phyloP scores from a whole-genome alignment of 1,140 invertebrate genomes.

The Stegodyphus dumicola region DNA sequence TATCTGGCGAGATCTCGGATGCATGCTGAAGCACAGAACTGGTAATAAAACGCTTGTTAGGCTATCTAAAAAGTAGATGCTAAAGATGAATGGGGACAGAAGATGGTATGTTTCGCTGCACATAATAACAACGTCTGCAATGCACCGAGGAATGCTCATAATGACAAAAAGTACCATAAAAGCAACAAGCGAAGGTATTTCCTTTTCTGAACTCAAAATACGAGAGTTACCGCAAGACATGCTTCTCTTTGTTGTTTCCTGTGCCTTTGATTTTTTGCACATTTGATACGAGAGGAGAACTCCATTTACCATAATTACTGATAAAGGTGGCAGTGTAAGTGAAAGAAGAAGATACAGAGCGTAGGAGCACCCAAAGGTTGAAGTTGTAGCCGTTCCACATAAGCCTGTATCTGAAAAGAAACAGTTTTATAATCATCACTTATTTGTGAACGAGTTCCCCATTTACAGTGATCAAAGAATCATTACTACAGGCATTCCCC shows the following conservation, averaged over 20 bases:
- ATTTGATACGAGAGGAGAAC: background rate
- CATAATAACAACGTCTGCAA: background rate
- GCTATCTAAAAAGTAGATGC: conserved; percentile 23
- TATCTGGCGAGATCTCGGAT: background rate
- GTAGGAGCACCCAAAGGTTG: conserved; percentile 15
- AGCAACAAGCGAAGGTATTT: conserved; percentile 8
- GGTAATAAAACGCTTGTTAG: conserved; percentile 15
- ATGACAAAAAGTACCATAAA: background rate
- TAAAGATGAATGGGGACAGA: background rate
- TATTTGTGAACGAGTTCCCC: no score
- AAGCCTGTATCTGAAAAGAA: conserved; percentile 29
- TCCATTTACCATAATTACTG: background rate
- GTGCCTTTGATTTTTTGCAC: background rate
- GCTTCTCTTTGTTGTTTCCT: background rate
- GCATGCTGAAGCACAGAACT: background rate
- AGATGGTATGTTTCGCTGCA: background rate
- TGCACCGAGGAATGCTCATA: conserved; percentile 4
- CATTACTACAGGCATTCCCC: no score
- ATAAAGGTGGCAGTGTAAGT: conserved; percentile 2
- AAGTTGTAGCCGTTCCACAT: background rate
- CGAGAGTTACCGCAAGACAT: conserved; percentile 7
- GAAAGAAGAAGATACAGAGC: conserved; percentile 8
- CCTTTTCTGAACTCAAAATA: background rate
- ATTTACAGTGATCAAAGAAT: no score
- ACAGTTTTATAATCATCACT: background rate